phyloP scores from a whole-genome alignment of 2,888 invertebrate species.

The Epinotia bilunana region DNA sequence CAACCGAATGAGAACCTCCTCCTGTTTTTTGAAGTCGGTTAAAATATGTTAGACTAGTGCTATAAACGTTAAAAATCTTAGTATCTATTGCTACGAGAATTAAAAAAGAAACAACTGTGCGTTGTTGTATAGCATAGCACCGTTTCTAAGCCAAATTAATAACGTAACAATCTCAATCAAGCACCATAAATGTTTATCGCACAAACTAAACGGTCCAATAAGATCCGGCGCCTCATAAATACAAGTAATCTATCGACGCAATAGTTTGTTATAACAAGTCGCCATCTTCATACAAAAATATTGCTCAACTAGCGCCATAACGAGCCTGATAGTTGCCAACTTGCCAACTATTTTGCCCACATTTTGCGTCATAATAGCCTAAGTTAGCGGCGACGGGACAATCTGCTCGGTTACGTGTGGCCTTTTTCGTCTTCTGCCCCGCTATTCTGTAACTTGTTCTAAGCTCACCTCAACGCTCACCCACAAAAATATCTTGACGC shows the following conservation, averaged over 20 bases:
- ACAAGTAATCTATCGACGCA: slow-evolving; percentile 64
- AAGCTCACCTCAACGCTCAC: too few species aligned
- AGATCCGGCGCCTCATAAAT: slow-evolving; percentile 29
- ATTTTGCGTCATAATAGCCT: slow-evolving; percentile 80
- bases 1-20: too few species aligned
- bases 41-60: too few species aligned
- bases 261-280: slow-evolving; percentile 73
- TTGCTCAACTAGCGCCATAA: slow-evolving; percentile 82
- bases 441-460: too few species aligned
- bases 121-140: not conserved
- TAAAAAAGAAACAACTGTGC: not conserved
- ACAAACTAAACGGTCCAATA: slow-evolving; percentile 33
- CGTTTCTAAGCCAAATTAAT: slow-evolving; percentile 14
- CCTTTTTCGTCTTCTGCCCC: slow-evolving; percentile 59
- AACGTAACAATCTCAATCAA: slow-evolving; percentile 17
- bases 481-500: too few species aligned
- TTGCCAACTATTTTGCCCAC: slow-evolving; percentile 67
- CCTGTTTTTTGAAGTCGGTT: too few species aligned
- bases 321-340: slow-evolving; percentile 74
- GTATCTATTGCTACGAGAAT: not conserved
- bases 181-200: slow-evolving; percentile 8
- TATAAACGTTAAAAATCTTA: too few species aligned
- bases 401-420: slow-evolving; percentile 64
- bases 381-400: slow-evolving; percentile 70
- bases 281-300: slow-evolving; percentile 77